A percentile compares a stretch with the other conserved stretches of the same genome.
These are phyloP conservation scores for Helleia helle DNA, from an alignment of 2,888 invertebrate genomes.

Conservation along the genomic window DNA sequence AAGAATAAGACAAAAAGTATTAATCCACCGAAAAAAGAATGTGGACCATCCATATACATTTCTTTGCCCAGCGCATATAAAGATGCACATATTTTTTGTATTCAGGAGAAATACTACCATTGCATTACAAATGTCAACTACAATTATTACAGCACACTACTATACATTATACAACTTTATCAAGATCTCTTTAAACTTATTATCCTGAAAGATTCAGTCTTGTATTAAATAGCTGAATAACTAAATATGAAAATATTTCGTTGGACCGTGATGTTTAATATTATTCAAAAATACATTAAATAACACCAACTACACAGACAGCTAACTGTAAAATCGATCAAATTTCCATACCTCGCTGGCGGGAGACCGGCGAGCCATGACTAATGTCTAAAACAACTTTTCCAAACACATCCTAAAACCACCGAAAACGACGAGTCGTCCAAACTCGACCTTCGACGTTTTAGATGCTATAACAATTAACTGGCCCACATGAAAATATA, in stretches of 20 bases:
- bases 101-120: no score
- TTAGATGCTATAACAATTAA: not conserved
- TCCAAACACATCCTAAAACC: constrained; percentile 12
- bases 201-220: constrained; percentile 49
- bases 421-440: constrained; percentile 12
- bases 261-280: no score
- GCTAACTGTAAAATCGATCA: no score
- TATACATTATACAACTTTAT: not conserved
- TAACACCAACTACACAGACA: no score
- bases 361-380: not conserved
- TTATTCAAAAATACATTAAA: no score
- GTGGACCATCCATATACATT: no score
- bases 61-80: no score
- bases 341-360: not conserved
- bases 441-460: constrained; percentile 11
- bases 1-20: no score
- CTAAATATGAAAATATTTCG: constrained; percentile 27
- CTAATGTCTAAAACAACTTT: constrained; percentile 10
- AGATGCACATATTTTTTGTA: no score
- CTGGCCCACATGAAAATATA: constrained; percentile 4
- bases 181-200: constrained; percentile 26
- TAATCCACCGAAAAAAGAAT: no score
- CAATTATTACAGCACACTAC: no score
- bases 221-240: constrained; percentile 40
- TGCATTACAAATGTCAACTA: no score